phyloP scores from a whole-genome alignment of 2,888 invertebrate genomes.

The Harpagoxenus sublaevis region DNA sequence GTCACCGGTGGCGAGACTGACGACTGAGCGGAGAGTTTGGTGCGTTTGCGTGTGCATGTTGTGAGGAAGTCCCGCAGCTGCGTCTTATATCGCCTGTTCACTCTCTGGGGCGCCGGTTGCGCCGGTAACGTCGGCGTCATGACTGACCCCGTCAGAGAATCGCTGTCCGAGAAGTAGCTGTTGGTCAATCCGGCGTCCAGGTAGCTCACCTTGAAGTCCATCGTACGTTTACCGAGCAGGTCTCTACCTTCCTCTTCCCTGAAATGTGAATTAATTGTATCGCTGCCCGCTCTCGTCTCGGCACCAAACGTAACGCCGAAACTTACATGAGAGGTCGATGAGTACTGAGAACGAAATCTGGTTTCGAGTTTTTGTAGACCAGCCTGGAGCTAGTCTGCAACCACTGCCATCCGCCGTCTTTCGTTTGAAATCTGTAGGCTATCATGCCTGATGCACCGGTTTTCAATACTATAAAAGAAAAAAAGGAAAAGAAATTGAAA shows the following conservation, averaged over 20 bases:
- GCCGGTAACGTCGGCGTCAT: slow-evolving; percentile 87
- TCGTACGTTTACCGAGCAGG: slow-evolving; percentile 98
- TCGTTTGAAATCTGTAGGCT: slow-evolving; percentile 98
- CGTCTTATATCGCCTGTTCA: slow-evolving; percentile 95
- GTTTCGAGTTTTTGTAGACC: slow-evolving; percentile 99
- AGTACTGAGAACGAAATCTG: slow-evolving; percentile 99
- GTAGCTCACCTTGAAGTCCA: slow-evolving; percentile 99
- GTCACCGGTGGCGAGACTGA: slow-evolving; percentile 88
- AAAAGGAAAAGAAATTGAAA: neutral
- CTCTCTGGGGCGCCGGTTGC: slow-evolving; percentile 92
- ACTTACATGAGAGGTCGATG: slow-evolving; percentile 99
- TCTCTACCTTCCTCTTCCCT: slow-evolving; percentile 99
- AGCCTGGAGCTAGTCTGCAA: slow-evolving; percentile 98
- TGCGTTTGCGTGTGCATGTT: slow-evolving; percentile 93
- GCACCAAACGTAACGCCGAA: neutral
- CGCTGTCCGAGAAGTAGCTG: slow-evolving; percentile 95
- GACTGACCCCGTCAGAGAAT: slow-evolving; percentile 89
- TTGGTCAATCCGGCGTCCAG: slow-evolving; percentile 97
- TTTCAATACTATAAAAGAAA: slow-evolving; percentile 94
- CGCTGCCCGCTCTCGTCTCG: neutral
- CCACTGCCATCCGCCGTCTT: slow-evolving; percentile 98
- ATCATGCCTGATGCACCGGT: slow-evolving; percentile 99
- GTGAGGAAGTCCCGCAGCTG: slow-evolving; percentile 97
- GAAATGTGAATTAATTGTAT: slow-evolving; percentile 59
- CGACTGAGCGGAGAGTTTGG: slow-evolving; percentile 86